Evolutionary conservation across 2,888 invertebrate genomes (phyloP), one percentile per base, ranked within the genome.

Genomic region (Andrena bucephala): DNA sequence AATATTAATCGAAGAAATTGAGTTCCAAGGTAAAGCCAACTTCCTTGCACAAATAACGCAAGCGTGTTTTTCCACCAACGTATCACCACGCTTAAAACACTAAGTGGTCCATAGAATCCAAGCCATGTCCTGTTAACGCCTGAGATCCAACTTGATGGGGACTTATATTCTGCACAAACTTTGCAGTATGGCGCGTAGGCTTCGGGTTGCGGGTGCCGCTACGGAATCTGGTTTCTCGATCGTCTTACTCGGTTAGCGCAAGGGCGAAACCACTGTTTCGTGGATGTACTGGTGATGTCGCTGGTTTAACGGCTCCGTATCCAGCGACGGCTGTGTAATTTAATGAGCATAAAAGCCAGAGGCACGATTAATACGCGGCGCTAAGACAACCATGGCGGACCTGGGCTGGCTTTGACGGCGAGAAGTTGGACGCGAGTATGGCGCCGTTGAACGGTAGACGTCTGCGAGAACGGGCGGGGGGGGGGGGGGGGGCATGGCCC

Each of bases 171-270:
- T 71, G 80, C 59, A 86, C 87, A 91, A 91, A 91, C 85, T 91
- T 89, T 85, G 83, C 54, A 79, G 82, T 83, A 76, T 79, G 87
- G 83, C 84, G 85, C 85, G 87, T 89, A 89, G 87, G 87, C 90
- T 88, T 85, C 78, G 31, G 88, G 88, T 81, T 70, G 85, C 78
- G 76, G 80, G 72, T 76, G 77, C 69, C 76, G 76, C 78, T 76
- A 71, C 69, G 71, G 78, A 79, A 89, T 88, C 89, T 86, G 90
- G 87, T 89, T 89, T 89, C 87, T 76, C 84, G 87, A 91, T 91
- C 87, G 87, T 88, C 87, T 85, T 85, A 88, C 85, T 85, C 82
- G 68, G 81, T 83, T 62, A 31, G 74, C 73, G 81, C 65, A 81
- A 82, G 79, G 66, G 85, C 72, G 84, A 86, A 83, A 87, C 83